Evolutionary conservation across 2,888 invertebrate genomes (phyloP).

Genomic region (Hetaerina titia): DNA sequence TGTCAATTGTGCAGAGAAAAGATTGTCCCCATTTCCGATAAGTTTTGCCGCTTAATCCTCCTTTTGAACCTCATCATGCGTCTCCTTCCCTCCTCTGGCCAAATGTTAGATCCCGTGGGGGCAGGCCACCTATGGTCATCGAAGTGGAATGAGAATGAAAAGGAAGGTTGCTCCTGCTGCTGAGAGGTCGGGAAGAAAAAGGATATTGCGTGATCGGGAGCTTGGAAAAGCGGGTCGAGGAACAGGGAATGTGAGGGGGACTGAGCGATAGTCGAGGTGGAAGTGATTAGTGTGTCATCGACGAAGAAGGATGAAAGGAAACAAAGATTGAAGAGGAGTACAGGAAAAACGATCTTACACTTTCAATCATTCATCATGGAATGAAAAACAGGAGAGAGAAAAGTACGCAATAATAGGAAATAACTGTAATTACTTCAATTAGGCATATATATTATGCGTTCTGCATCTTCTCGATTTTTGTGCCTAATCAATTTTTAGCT

Average conservation of each 20-base stretch:
- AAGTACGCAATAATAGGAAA: neutral
- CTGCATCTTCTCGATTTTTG: neutral
- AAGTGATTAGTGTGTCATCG: slow-evolving; percentile 29
- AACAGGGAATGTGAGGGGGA: neutral
- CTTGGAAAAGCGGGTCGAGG: slow-evolving; percentile 52
- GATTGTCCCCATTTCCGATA: slow-evolving; percentile 4
- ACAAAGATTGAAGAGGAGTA: neutral
- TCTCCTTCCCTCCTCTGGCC: neutral
- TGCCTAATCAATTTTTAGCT: neutral
- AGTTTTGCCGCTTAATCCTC: slow-evolving; percentile 16
- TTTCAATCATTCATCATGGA: neutral
- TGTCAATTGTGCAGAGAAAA: neutral
- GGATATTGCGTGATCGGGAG: slow-evolving; percentile 68
- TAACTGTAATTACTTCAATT: too few species aligned
- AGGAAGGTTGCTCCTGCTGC: slow-evolving; percentile 75
- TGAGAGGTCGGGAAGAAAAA: slow-evolving; percentile 72
- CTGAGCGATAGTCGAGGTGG: neutral
- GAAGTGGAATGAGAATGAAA: slow-evolving; percentile 74
- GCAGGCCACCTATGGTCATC: slow-evolving; percentile 73
- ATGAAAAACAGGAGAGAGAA: neutral
- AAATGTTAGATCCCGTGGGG: slow-evolving; percentile 72
- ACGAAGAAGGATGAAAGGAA: neutral
- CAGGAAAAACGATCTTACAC: neutral
- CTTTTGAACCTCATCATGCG: slow-evolving; percentile 23
- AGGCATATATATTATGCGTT: too few species aligned